Conservation (phyloP, 2,113 vertebrate genomes). For the Cavia porcellus region DNA sequence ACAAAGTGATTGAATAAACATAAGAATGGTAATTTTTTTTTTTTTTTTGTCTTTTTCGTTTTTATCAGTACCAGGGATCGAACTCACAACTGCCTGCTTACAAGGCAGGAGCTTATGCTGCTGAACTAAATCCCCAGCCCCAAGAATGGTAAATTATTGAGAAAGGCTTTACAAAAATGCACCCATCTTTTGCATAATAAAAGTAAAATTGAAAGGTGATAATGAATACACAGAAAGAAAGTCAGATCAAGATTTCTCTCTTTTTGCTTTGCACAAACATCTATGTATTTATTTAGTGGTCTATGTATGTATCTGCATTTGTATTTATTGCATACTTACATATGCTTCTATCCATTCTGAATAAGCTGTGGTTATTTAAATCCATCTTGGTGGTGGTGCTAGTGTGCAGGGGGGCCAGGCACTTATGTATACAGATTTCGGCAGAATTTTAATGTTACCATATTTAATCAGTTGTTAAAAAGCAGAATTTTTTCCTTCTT, state of each 20-base stretch:
- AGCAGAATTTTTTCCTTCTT: background rate
- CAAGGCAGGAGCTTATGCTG: too few relatives aligned
- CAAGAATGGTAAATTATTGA: background rate
- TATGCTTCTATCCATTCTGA: background rate
- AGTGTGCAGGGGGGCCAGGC: background rate
- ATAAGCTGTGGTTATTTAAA: background rate
- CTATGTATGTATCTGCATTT: background rate
- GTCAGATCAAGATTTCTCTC: background rate
- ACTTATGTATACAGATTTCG: background rate
- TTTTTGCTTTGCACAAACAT: background rate
- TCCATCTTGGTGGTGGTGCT: background rate
- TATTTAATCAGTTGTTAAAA: conserved; percentile 31
- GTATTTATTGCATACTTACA: background rate
- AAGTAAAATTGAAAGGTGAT: background rate
- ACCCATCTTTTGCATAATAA: background rate
- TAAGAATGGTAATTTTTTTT: too few relatives aligned
- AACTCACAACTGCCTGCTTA: too few relatives aligned
- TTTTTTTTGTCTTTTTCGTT: too few relatives aligned
- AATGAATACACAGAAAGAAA: background rate
- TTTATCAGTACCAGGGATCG: too few relatives aligned
- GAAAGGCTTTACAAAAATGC: background rate
- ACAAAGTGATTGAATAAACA: background rate
- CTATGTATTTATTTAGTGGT: background rate
- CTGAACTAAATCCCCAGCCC: too few relatives aligned
- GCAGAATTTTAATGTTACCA: background rate